These are phyloP conservation scores for Atrina japonica DNA, from an alignment of 2,888 invertebrate species.

Conservation along the genomic window DNA sequence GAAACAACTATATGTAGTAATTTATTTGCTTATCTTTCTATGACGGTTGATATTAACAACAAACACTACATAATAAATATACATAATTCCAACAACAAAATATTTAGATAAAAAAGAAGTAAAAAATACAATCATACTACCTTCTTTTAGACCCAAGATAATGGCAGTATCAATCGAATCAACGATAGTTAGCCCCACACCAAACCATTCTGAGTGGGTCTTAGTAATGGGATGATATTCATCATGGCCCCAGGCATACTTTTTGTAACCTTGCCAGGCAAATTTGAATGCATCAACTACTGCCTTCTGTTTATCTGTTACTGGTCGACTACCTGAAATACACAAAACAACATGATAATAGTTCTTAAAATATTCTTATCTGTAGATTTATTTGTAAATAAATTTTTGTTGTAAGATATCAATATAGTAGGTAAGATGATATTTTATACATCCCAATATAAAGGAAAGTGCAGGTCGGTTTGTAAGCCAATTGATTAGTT, in stretches of 20 bases:
- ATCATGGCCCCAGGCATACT: conserved; percentile 98
- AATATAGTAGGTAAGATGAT: no score
- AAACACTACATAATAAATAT: no score
- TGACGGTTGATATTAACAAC: no score
- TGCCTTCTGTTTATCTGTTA: conserved; percentile 90
- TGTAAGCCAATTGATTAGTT: neutral
- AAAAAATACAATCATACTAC: no score
- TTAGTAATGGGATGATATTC: conserved; percentile 95
- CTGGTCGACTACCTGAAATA: conserved; percentile 83
- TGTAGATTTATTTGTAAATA: no score
- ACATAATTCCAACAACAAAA: no score
- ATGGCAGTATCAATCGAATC: conserved; percentile 97
- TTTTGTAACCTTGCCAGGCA: conserved; percentile 96
- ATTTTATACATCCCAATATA: no score
- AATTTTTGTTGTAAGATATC: no score
- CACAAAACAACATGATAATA: conserved; percentile 9
- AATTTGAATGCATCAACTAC: conserved; percentile 94
- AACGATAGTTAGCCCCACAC: conserved; percentile 96
- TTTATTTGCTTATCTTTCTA: no score
- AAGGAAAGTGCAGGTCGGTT: neutral
- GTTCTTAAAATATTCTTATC: no score
- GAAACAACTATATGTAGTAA: no score
- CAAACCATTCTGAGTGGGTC: conserved; percentile 95
- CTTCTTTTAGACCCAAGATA: conserved; percentile 96
- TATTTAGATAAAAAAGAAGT: no score